Conservation (phyloP, 2,888 invertebrate genomes). For the Galerucella calmariensis region DNA sequence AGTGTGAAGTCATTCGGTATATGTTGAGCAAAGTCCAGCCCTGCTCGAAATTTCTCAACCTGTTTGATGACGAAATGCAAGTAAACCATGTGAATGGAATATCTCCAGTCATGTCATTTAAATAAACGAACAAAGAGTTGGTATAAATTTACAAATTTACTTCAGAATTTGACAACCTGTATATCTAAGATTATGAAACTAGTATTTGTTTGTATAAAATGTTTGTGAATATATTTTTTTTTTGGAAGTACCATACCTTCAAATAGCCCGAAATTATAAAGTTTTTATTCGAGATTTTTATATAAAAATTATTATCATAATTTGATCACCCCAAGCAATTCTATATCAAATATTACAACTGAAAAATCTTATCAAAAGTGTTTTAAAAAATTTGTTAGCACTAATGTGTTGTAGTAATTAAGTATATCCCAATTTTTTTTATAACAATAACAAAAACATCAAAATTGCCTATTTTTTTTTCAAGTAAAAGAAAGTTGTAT, state of each 20-base stretch:
- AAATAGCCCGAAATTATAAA: neutral
- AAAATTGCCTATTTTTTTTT: neutral
- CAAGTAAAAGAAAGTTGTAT: neutral
- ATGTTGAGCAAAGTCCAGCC: no score
- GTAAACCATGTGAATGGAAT: no score
- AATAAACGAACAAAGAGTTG: no score
- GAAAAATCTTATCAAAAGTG: neutral
- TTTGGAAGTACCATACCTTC: neutral
- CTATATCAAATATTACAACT: neutral
- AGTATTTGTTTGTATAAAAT: neutral
- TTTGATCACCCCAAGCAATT: neutral
- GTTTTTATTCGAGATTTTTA: neutral
- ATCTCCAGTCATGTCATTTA: no score
- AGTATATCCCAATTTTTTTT: neutral
- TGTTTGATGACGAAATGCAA: no score
- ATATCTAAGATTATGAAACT: neutral
- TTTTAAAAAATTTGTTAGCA: neutral
- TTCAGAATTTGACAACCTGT: neutral
- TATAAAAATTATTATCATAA: constrained; percentile 20
- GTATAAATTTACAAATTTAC: neutral
- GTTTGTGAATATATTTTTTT: neutral
- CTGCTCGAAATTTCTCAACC: no score
- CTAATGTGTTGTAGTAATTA: neutral
- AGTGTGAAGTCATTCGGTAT: no score
- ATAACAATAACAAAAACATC: neutral